These are phyloP conservation scores for Helostoma temminkii DNA, from an alignment of 2,797 vertebrate species.

Conservation along the genomic window DNA sequence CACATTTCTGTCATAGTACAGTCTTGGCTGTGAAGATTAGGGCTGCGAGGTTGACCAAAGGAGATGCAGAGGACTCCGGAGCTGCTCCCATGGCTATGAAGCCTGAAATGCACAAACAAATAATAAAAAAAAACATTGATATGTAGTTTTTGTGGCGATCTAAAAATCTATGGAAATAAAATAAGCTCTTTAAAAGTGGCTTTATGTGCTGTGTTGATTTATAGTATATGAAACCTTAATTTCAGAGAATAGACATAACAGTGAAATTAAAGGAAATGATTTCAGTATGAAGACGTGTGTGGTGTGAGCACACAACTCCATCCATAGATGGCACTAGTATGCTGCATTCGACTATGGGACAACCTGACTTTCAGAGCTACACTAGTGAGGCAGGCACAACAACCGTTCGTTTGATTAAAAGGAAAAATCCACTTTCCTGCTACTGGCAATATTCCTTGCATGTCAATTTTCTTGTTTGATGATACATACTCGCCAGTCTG, in stretches of 20 bases:
- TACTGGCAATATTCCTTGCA: constrained; percentile 26
- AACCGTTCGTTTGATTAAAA: constrained; percentile 18
- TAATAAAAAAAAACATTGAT: constrained; percentile 3
- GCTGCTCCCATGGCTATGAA: constrained; percentile 87
- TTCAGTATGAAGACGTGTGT: neutral
- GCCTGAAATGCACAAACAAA: constrained; percentile 80
- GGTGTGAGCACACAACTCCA: constrained; percentile 13
- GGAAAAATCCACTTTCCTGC: constrained; percentile 24
- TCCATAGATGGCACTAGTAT: constrained; percentile 74
- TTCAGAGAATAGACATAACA: neutral
- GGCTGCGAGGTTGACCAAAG: constrained; percentile 86
- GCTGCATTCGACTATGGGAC: neutral
- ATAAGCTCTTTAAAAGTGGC: neutral
- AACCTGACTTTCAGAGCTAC: neutral
- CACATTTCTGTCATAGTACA: constrained; percentile 91
- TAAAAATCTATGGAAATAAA: neutral
- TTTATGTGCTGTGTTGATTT: neutral
- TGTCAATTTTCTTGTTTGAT: constrained; percentile 42
- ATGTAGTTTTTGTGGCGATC: neutral
- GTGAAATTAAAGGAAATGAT: neutral
- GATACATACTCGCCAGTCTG: constrained; percentile 16
- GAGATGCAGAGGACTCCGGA: constrained; percentile 80
- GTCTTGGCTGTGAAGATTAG: constrained; percentile 91
- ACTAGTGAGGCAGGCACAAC: constrained; percentile 6
- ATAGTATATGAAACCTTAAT: no score